phyloP scores from a whole-genome alignment of 2,113 vertebrate species.

The Hemicordylus capensis region DNA sequence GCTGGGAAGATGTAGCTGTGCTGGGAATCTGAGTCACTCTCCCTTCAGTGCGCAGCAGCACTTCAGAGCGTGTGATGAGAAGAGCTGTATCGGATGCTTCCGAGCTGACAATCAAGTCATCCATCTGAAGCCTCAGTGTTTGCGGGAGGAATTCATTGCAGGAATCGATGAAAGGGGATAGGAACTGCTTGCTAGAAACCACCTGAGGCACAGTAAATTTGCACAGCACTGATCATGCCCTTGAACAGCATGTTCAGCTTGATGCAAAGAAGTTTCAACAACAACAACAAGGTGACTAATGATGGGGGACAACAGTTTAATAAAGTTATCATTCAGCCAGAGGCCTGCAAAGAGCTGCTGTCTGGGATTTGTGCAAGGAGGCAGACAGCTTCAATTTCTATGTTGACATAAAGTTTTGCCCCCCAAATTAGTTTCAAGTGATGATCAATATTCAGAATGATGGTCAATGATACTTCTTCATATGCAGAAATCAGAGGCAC shows the following conservation, averaged over 20 bases:
- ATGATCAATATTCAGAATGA: background rate
- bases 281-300: background rate
- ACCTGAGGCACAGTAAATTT: background rate
- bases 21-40: slow-evolving; percentile 56
- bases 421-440: background rate
- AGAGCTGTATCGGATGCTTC: slow-evolving; percentile 8
- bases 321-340: background rate
- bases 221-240: background rate
- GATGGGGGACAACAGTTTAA: background rate
- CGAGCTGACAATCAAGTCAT: slow-evolving; percentile 5
- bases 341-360: background rate
- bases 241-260: background rate
- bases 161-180: slow-evolving; percentile 20
- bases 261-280: background rate
- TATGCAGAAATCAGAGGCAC: background rate
- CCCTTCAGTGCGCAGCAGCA: slow-evolving; percentile 33
- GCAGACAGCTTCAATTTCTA: background rate
- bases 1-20: slow-evolving; percentile 43
- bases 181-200: slow-evolving; percentile 25
- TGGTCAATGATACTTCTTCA: background rate
- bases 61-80: slow-evolving; percentile 37
- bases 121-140: background rate
- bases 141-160: slow-evolving; percentile 14
- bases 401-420: background rate
- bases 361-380: background rate